Evolutionary conservation across 2,797 vertebrate genomes (phyloP).

Genomic region (Macrochelys suwanniensis): DNA sequence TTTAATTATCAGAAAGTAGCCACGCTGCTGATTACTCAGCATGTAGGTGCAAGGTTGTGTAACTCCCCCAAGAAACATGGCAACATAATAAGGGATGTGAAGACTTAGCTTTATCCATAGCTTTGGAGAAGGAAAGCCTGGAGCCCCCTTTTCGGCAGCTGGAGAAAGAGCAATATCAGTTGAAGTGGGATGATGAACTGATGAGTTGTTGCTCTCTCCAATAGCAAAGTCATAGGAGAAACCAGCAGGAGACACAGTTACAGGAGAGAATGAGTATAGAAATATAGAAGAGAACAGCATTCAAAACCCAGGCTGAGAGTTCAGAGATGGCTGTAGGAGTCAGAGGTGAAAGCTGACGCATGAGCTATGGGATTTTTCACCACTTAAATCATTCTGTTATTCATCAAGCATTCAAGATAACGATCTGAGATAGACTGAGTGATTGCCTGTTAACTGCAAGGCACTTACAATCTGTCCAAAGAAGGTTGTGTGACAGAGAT

Average conservation of each 20-base stretch:
- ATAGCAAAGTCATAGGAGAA: neutral
- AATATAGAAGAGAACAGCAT: neutral
- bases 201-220: neutral
- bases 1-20: neutral
- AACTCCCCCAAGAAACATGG: neutral
- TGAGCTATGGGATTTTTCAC: slow-evolving; percentile 49
- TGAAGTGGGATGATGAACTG: neutral
- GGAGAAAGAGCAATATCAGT: neutral
- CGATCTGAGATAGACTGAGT: slow-evolving; percentile 55
- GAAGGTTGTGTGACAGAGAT: slow-evolving; percentile 39
- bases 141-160: neutral
- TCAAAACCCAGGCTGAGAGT: slow-evolving; percentile 12
- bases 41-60: neutral
- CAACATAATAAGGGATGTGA: neutral
- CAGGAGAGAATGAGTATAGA: neutral
- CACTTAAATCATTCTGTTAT: slow-evolving; percentile 69
- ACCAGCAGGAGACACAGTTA: neutral
- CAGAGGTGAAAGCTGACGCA: slow-evolving; percentile 24
- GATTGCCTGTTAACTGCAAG: slow-evolving; percentile 59
- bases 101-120: neutral
- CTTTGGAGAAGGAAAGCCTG: neutral
- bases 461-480: slow-evolving; percentile 46
- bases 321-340: slow-evolving; percentile 25
- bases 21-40: neutral
- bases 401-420: slow-evolving; percentile 69